These are phyloP conservation scores for Rosalia funebris DNA, from an alignment of 2,888 invertebrate species.

Conservation along the genomic window DNA sequence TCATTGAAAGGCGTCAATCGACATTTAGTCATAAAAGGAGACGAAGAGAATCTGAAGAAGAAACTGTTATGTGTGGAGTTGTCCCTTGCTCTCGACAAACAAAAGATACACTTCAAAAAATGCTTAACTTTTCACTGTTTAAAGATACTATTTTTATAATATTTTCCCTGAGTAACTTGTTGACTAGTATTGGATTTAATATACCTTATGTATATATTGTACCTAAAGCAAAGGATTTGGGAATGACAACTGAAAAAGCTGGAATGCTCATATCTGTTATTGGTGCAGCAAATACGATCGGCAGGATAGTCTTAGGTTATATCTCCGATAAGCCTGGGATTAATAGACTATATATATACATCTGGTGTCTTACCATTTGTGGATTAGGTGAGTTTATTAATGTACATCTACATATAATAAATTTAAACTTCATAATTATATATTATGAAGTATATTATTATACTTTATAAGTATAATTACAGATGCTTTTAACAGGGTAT, in stretches of 20 bases:
- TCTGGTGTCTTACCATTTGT: slow-evolving; percentile 85
- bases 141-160: slow-evolving; percentile 87
- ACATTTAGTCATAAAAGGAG: slow-evolving; percentile 41
- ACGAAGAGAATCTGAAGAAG: slow-evolving; percentile 32
- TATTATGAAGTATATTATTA: no score
- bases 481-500: no score
- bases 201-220: slow-evolving; percentile 91
- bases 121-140: slow-evolving; percentile 88
- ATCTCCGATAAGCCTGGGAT: slow-evolving; percentile 90
- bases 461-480: no score
- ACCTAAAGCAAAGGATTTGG: slow-evolving; percentile 74
- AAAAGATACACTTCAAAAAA: slow-evolving; percentile 73
- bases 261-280: slow-evolving; percentile 82
- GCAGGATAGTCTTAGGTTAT: slow-evolving; percentile 88
- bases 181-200: slow-evolving; percentile 94
- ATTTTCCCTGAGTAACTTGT: slow-evolving; percentile 93
- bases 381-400: slow-evolving; percentile 78
- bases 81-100: slow-evolving; percentile 75
- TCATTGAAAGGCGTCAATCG: slow-evolving; percentile 50
- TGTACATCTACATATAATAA: background rate
- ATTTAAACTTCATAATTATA: background rate
- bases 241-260: slow-evolving; percentile 69
- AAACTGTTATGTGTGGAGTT: slow-evolving; percentile 64
- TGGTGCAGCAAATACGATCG: slow-evolving; percentile 89
- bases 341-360: slow-evolving; percentile 91